These are phyloP conservation scores for Prorops nasuta DNA, from an alignment of 1,140 invertebrate species.

Conservation along the genomic window DNA sequence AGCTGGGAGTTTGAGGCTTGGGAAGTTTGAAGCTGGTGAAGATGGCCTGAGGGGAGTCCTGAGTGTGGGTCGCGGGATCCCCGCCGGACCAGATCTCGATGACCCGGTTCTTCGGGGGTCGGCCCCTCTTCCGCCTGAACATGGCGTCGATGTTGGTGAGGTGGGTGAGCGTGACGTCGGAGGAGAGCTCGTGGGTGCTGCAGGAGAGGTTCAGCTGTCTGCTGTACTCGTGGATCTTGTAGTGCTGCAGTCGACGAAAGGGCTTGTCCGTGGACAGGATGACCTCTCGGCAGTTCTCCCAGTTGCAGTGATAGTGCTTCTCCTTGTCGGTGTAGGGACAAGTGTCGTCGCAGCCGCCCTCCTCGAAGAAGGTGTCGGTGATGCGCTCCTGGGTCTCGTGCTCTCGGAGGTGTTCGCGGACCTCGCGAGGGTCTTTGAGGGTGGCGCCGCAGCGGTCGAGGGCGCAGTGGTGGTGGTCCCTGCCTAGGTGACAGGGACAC, in stretches of 20 bases:
- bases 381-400: constrained; percentile 85
- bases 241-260: constrained; percentile 85
- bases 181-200: constrained; percentile 57
- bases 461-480: constrained; percentile 51
- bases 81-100: constrained; percentile 86
- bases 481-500: constrained; percentile 42
- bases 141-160: constrained; percentile 79
- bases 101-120: constrained; percentile 88
- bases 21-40: constrained; percentile 91
- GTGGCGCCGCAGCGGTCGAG: constrained; percentile 47
- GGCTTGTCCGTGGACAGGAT: constrained; percentile 81
- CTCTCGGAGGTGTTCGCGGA: constrained; percentile 80
- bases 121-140: constrained; percentile 85
- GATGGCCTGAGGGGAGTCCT: constrained; percentile 81
- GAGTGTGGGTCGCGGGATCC: constrained; percentile 56
- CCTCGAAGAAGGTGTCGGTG: constrained; percentile 77
- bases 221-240: constrained; percentile 78
- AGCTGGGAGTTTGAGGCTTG: constrained; percentile 60
- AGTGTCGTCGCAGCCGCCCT: constrained; percentile 65
- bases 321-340: constrained; percentile 78
- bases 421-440: constrained; percentile 58
- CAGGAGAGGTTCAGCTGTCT: constrained; percentile 48
- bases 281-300: constrained; percentile 83
- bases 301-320: constrained; percentile 85
- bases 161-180: constrained; percentile 64